These are phyloP conservation scores for Geotrupes spiniger DNA, from an alignment of 2,888 invertebrate species.

Conservation along the genomic window DNA sequence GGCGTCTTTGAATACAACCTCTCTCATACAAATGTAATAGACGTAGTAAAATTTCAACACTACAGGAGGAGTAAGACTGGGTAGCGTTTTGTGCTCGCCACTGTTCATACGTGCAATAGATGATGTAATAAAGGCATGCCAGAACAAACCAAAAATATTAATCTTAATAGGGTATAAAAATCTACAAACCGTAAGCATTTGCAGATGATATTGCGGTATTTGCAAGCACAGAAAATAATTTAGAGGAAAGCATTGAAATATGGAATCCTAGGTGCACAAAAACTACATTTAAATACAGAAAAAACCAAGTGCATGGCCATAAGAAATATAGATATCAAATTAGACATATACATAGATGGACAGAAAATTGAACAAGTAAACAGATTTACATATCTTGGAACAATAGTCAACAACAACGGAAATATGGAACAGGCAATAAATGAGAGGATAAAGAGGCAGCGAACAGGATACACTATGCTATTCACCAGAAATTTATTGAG, in stretches of 20 bases:
- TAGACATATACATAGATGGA: background rate
- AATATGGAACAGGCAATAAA: background rate
- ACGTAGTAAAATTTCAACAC: background rate
- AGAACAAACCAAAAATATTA: background rate
- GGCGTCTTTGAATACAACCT: no score
- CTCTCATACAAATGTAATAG: no score
- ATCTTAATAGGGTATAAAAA: background rate
- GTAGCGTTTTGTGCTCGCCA: background rate
- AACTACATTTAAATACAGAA: background rate
- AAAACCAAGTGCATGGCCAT: background rate
- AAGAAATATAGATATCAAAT: background rate
- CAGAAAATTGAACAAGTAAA: background rate
- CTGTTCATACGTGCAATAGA: background rate
- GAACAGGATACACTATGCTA: background rate
- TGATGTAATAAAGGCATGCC: background rate
- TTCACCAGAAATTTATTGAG: no score
- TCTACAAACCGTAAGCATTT: background rate
- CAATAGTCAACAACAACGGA: background rate
- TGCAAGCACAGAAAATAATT: no score
- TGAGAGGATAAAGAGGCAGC: slow-evolving; percentile 1
- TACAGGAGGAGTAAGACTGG: background rate
- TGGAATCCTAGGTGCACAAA: background rate
- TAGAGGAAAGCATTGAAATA: no score
- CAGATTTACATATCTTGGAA: background rate
- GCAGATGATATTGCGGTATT: background rate